Evolutionary conservation across 1,140 invertebrate genomes (phyloP).

Genomic region (Diorhabda sublineata): DNA sequence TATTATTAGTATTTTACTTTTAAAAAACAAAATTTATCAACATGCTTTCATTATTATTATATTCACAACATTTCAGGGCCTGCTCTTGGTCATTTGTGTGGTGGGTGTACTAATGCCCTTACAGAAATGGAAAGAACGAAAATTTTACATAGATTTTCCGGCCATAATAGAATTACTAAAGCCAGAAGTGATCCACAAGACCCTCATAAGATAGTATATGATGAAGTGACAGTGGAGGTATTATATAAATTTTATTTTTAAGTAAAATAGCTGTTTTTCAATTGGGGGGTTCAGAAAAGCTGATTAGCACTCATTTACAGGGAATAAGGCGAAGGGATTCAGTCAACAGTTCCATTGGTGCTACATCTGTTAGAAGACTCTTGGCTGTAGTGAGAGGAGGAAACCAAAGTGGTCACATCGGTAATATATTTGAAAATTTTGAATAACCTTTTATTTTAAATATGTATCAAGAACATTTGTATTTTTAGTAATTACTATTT

Average conservation of each 20-base stretch:
- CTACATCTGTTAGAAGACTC: constrained; percentile 62
- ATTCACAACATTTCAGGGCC: constrained; percentile 25
- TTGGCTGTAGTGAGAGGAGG: constrained; percentile 55
- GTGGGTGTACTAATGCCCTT: constrained; percentile 31
- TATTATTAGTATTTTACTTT: too few relatives aligned
- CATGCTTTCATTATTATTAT: too few relatives aligned
- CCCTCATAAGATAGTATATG: constrained; percentile 46
- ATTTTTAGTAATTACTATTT: too few relatives aligned
- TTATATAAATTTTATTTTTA: background rate
- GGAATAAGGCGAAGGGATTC: constrained; percentile 55
- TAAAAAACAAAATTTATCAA: too few relatives aligned
- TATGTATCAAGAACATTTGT: too few relatives aligned
- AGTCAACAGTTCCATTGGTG: constrained; percentile 62
- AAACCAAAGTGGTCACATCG: constrained; percentile 14
- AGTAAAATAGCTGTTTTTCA: background rate
- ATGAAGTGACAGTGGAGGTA: constrained; percentile 52
- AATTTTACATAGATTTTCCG: constrained; percentile 41
- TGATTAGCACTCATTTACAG: constrained; percentile 49
- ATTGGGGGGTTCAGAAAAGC: constrained; percentile 45
- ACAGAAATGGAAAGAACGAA: constrained; percentile 37
- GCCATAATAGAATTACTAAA: constrained; percentile 45
- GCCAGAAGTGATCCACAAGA: constrained; percentile 42
- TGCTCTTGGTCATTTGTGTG: constrained; percentile 46
- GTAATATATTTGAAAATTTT: constrained; percentile 7
- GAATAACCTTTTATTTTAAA: too few relatives aligned